Base-by-base conservation (phyloP, 2,888 invertebrate species). In the Tachystola acroxantha region DNA sequence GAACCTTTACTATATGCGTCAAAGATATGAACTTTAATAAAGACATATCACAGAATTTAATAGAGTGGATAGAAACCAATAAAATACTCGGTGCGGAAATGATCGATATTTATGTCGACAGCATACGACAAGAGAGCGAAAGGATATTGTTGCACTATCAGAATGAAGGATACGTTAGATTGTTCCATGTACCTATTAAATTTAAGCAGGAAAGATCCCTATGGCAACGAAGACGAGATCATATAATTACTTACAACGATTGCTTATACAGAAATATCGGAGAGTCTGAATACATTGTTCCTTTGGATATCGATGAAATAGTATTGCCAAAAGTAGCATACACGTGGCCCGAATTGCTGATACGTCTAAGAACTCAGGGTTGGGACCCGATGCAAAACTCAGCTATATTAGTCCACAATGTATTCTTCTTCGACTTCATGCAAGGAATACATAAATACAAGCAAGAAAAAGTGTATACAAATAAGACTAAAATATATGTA, bases 211-310 rank as follows among this genome's bases (percentile, higher is more conserved):
- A 64, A 16, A 65, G 75, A 53, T 65, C 74, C 42, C 57, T 88
- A 22, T 93, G 93, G 89, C 92, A 93, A 62, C 61, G 81, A 26
- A 90, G 93, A 57, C 84, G 94, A 50, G 89, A 93, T 72, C 94
- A 94, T 63, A 76, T 94, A 20, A 87, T 94, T 43, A 90, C 93
- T 0, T 94, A 94, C 68, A 94, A 94, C 66, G 93, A 93, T 65
- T 94, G 94, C 61, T 88, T 94, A 40, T 93, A 94, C 66, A 88
- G 92, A 63, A 92, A 92, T 73, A 73, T 93, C 34, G 75, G 88
- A 51, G 81, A 82, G 45, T 91, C 92, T 25, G 87, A 90, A 52
- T 92, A 85, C 62, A 76, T 93, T 10, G 77, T 93, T 16, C 92
- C 93, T 7, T 71, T 94, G 49, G 94, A 94, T 63, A 84, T 93